Evolutionary conservation across 2,888 invertebrate species (phyloP).

Genomic region (Pristionchus maxplancki): DNA sequence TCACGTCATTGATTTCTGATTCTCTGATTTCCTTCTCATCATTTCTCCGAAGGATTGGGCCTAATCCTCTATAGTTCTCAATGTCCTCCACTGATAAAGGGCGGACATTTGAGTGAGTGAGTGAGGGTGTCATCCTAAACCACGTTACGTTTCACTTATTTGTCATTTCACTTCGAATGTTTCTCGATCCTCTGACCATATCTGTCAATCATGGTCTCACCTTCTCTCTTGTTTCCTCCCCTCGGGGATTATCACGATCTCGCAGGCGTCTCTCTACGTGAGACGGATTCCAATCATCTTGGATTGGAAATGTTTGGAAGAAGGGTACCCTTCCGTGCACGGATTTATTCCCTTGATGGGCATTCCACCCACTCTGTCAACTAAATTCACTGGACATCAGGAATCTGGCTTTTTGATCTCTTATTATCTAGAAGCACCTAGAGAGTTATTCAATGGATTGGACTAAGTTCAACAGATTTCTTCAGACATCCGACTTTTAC

Average conservation of each 20-base stretch:
- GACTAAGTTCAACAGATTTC: neutral
- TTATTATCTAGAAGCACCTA: neutral
- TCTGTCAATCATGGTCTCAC: neutral
- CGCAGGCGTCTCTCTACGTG: no score
- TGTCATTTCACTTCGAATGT: neutral
- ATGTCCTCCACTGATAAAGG: conserved; percentile 10
- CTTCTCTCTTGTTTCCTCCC: neutral
- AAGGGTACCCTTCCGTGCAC: neutral
- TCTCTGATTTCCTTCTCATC: neutral
- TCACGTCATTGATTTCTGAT: neutral
- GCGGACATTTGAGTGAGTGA: neutral
- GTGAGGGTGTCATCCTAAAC: neutral
- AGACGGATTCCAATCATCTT: neutral
- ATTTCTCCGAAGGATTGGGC: neutral
- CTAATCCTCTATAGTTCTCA: conserved; percentile 15
- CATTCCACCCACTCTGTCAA: neutral
- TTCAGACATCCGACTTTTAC: neutral
- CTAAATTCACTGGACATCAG: neutral
- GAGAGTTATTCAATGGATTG: neutral
- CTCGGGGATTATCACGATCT: neutral
- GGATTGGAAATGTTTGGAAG: neutral
- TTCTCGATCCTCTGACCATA: neutral
- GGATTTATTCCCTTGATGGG: neutral
- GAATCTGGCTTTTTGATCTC: neutral
- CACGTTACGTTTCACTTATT: neutral